Evolutionary conservation across 92 coral and sea anemone species (phyloP).

Genomic region (Siderastrea radians): DNA sequence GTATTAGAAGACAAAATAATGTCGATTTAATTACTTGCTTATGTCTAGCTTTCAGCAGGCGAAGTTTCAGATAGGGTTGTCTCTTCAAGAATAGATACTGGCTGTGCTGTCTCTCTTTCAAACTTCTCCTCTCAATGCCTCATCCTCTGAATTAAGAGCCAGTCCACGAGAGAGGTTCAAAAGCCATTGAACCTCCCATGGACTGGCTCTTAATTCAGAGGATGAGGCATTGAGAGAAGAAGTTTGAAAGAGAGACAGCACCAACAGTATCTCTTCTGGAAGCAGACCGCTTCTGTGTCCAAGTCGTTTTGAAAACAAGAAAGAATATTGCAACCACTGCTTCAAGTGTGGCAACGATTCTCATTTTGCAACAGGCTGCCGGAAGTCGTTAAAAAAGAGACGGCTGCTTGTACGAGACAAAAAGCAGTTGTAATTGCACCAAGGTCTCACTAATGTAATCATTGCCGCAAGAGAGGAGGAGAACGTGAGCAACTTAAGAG

Average conservation of each 20-base stretch:
- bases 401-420: conserved; percentile 73
- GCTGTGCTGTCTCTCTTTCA: conserved; percentile 4
- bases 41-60: too few relatives aligned
- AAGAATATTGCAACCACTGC: conserved; percentile 55
- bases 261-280: background rate
- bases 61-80: too few relatives aligned
- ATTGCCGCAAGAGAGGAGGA: conserved; percentile 53
- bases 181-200: too few relatives aligned
- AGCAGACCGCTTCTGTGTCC: conserved; percentile 33
- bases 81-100: background rate
- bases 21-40: too few relatives aligned
- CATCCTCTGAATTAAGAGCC: conserved; percentile 43
- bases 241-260: conserved; percentile 21
- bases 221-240: conserved; percentile 53
- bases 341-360: conserved; percentile 69
- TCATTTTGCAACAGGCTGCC: conserved; percentile 57
- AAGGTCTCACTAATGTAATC: conserved; percentile 71
- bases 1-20: too few relatives aligned
- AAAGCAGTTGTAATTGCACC: conserved; percentile 59
- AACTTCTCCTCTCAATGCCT: conserved; percentile 46
- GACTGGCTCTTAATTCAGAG: conserved; percentile 24
- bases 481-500: conserved; percentile 34
- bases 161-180: too few relatives aligned
- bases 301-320: conserved; percentile 43
- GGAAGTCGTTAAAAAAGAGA: conserved; percentile 65